A percentile compares a stretch with the other conserved stretches of the same genome.
phyloP scores from a whole-genome alignment of 1,140 invertebrate genomes.

The Atta cephalotes region DNA sequence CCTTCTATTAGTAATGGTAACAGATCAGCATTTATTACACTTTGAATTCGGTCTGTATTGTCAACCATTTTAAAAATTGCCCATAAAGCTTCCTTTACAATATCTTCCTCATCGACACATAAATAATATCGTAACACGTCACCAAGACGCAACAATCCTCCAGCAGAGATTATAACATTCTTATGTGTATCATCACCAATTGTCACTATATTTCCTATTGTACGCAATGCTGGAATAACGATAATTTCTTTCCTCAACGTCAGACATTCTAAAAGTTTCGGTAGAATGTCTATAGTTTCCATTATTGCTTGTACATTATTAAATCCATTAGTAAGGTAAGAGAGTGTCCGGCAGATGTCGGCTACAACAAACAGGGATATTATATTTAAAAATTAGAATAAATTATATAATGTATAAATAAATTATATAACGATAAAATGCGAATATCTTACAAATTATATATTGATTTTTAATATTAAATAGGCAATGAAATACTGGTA shows the following conservation, averaged over 20 bases:
- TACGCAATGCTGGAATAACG: constrained; percentile 95
- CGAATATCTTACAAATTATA: constrained; percentile 88
- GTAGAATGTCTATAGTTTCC: constrained; percentile 89
- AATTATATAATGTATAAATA: constrained; percentile 19
- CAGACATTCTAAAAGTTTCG: constrained; percentile 92
- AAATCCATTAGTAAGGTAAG: constrained; percentile 97
- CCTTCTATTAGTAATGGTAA: constrained; percentile 91
- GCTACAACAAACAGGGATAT: constrained; percentile 85
- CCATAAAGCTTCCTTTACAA: constrained; percentile 95
- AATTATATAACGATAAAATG: neutral
- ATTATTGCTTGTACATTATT: constrained; percentile 96
- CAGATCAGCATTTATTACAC: constrained; percentile 90
- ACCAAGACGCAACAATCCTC: constrained; percentile 91
- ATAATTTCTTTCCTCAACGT: constrained; percentile 90
- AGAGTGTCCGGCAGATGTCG: constrained; percentile 98
- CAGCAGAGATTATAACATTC: constrained; percentile 94
- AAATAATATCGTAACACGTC: constrained; percentile 91
- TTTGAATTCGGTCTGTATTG: constrained; percentile 91
- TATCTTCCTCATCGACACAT: constrained; percentile 79
- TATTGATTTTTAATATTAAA: constrained; percentile 92
- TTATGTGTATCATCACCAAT: constrained; percentile 94
- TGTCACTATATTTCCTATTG: constrained; percentile 95
- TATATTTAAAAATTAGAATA: neutral
- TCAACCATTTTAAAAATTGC: constrained; percentile 91
- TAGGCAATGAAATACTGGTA: constrained; percentile 93